Base-by-base conservation (phyloP, 1,140 invertebrate species). In the Zaprionus inermis region DNA sequence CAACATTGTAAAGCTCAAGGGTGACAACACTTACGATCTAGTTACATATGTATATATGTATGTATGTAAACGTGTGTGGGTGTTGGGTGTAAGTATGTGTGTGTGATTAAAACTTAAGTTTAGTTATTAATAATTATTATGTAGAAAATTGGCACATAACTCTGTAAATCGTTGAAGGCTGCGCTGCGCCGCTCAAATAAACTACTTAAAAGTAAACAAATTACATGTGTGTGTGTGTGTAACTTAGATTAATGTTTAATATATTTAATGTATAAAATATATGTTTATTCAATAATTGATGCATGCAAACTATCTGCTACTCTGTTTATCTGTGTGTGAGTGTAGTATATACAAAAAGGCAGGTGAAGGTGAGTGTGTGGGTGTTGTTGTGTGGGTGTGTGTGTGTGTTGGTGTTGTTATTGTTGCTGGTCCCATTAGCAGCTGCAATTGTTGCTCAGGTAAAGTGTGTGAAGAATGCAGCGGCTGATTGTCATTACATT, bases 1-100 rank as follows among this genome's bases (percentile, higher is more conserved):
- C 84, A 89, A 89, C 84, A 89, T 74, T 90, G 84, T 89, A 89
- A 89, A 89, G 84, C 84, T 89, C 84, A 89, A 84, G 84, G 84
- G 81, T 89, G 81, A 79, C 85, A 89, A 89, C 84, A 89, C 84
- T 89, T 89, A 89, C 14, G 49, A 18, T 24, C 84, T 78, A 72
- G 69, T 24, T 86, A 78, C 9, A 55, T 61, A 56, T 67, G 46
- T 69, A n/a, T 60, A 58, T 22, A 60, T 18, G 7, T 58, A 20
- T 24, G 20, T 51, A 12, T 24, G 30, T 52, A 44, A 61, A 12
- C 41, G 7, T 49, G 14, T 30, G 20, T 55, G n/a, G 20, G 16
- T 58, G 64, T 57, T 38, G 41, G 32, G 32, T 36, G 44, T 51
- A 12, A 41, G 16, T 0, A n/a, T 66, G 63, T 51, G 54, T 66